Evolutionary conservation across 2,113 vertebrate genomes (phyloP), one percentile per base, ranked within the genome.

Genomic region (Copsychus sechellarum): DNA sequence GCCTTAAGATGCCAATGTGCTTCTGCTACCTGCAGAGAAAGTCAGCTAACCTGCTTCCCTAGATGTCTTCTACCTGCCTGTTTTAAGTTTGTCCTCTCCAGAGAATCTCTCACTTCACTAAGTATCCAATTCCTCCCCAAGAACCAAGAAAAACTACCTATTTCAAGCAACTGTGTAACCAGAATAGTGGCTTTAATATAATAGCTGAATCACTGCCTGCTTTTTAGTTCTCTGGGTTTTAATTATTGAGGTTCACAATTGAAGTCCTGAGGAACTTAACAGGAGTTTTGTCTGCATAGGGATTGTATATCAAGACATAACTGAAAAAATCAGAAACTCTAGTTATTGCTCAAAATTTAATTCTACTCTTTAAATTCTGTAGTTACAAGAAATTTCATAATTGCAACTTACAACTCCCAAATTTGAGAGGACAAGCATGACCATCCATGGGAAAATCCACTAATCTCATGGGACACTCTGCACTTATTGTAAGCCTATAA

Each of bases 371-470:
- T 94, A 92, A 95, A 95, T 73, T 86, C 94, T 84, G 76, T 86
- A 96, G 90, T 95, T 88, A 95, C 94, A 96, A 97, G 72, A 97
- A 96, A 96, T 96, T 90, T 93, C 58, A 77, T 95, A 96, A 97
- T 92, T 89, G 64, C 81, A 94, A 98, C 99, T 99, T 98, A 99
- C 99, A 99, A 98, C 99, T 99, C 97, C 99, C 99, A 98, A 99
- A 99, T 98, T 99, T 99, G 93, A 99, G 98, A 80, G 99, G 99
- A 87, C 99, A 99, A 56, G 99, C 99, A 85, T 99, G 99, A 90
- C 99, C 99, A 94, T 99, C 99, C 99, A 99, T 99, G 66, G 99
- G 99, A 96, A 99, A 99, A 98, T 99, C 98, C 98, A 99, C 98
- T 66, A 99, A 97, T 98, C 98, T 99, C 99, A 99, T 99, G 73